Conservation (phyloP, 2,888 invertebrate species). For the Ochlodes sylvanus region DNA sequence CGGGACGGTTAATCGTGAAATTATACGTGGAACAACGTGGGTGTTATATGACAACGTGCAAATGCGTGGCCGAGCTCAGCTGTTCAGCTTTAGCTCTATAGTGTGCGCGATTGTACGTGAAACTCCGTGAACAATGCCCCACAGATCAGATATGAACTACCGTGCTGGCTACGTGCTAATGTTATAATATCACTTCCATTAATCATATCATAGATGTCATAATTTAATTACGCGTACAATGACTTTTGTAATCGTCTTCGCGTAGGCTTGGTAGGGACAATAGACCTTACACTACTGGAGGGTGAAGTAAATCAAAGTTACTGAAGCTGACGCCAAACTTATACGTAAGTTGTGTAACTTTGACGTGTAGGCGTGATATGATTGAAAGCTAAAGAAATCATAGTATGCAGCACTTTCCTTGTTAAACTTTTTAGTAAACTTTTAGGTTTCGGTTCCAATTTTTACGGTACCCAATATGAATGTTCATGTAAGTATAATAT, state of each 20-base stretch:
- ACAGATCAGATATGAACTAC: constrained; percentile 36
- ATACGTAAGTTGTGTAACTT: constrained; percentile 30
- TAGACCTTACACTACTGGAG: constrained; percentile 19
- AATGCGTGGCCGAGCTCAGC: constrained; percentile 51
- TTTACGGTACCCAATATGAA: neutral
- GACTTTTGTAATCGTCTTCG: constrained; percentile 36
- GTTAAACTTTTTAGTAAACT: neutral
- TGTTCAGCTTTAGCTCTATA: too few species aligned
- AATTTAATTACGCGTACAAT: constrained; percentile 37
- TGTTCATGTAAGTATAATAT: too few species aligned
- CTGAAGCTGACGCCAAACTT: constrained; percentile 20
- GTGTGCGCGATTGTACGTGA: constrained; percentile 21
- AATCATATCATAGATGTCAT: constrained; percentile 36
- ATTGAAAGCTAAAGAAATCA: constrained; percentile 19
- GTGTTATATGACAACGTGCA: constrained; percentile 78
- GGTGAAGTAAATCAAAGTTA: constrained; percentile 27
- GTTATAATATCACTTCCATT: constrained; percentile 34
- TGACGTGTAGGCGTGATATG: constrained; percentile 21
- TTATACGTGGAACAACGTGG: constrained; percentile 74
- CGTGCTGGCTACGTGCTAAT: constrained; percentile 28
- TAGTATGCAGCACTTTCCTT: constrained; percentile 7
- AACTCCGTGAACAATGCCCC: constrained; percentile 25
- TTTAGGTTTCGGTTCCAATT: neutral
- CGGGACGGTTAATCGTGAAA: constrained; percentile 75
- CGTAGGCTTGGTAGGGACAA: constrained; percentile 32